Evolutionary conservation across 2,113 vertebrate genomes (phyloP), one percentile per base, ranked within the genome.

Genomic region (Stictonetta naevosa): DNA sequence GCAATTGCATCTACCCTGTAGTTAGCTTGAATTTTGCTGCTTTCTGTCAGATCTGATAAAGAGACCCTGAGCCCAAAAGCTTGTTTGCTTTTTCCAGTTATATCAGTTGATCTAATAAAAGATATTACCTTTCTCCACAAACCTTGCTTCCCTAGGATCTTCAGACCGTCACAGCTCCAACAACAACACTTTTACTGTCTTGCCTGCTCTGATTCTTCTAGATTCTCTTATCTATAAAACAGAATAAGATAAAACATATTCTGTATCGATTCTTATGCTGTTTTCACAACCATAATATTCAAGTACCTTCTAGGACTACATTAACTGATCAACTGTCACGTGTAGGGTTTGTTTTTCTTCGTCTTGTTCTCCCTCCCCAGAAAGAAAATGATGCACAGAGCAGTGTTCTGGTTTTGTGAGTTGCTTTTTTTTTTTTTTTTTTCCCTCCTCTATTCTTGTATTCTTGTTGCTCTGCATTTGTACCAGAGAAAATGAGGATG

Each of bases 91-190:
- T 95, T 89, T 83, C 71, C 83, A 92, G 69, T 23, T 78, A 59
- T 93, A 89, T 87, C 91, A 76, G 86, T 68, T 94, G 53, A 97
- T 95, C 91, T 95, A 93, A 96, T 91, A 89, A 79, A 92, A 95
- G 52, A 91, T 93, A 89, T 3, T 91, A 87, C 77, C 73, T 96
- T 96, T 93, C 13, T 6, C 93, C 89, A 84, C 66, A 91, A 91
- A 58, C 62, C 77, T 82, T 72, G 86, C 93, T 91, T 95, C 74
- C 48, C 66, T 44, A 52, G 62, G 58, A 95, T 92, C 66, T 93
- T 91, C 28, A 89, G 74, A 85, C 66, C 71, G 44, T 60, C 81
- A 66, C 1, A 0, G 44, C 53, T 94, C 81, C 76, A 64, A 4
- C 21, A 74, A 33, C 42, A 86, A 28, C 68, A 46, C 80, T 90